These are phyloP conservation scores for Schrankia costaestrigalis DNA, from an alignment of 2,888 invertebrate genomes.

Conservation along the genomic window DNA sequence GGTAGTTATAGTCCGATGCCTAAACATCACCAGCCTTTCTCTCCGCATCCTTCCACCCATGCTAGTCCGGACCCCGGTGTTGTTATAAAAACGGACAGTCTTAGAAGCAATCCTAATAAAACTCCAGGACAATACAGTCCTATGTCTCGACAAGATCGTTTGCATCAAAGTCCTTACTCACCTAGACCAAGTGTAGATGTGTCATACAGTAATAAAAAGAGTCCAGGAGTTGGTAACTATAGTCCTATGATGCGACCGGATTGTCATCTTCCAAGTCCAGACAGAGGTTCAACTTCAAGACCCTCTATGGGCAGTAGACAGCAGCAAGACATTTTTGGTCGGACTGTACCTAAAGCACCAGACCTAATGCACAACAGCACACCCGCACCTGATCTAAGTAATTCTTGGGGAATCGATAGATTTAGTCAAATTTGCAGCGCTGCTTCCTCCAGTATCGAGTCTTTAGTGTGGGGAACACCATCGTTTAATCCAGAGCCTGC, in stretches of 20 bases:
- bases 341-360: conserved; percentile 49
- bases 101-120: conserved; percentile 55
- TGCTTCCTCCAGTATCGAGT: conserved; percentile 51
- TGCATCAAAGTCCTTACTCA: conserved; percentile 68
- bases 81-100: conserved; percentile 55
- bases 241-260: conserved; percentile 70
- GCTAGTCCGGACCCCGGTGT: conserved; percentile 68
- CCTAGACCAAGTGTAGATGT: conserved; percentile 67
- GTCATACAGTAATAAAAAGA: conserved; percentile 60
- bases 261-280: conserved; percentile 66
- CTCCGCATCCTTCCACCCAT: conserved; percentile 70
- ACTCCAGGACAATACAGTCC: conserved; percentile 73
- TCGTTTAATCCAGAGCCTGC: conserved; percentile 42
- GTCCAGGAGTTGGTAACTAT: conserved; percentile 66
- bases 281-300: conserved; percentile 49
- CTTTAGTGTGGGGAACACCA: conserved; percentile 60
- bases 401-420: conserved; percentile 58
- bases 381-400: conserved; percentile 49
- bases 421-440: conserved; percentile 48
- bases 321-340: conserved; percentile 55
- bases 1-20: conserved; percentile 74
- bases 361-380: conserved; percentile 49
- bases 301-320: conserved; percentile 37
- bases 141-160: conserved; percentile 67
- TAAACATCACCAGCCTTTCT: conserved; percentile 71